These are phyloP conservation scores for Pemphigus obesinymphae DNA, from an alignment of 1,140 invertebrate genomes.

Conservation along the genomic window DNA sequence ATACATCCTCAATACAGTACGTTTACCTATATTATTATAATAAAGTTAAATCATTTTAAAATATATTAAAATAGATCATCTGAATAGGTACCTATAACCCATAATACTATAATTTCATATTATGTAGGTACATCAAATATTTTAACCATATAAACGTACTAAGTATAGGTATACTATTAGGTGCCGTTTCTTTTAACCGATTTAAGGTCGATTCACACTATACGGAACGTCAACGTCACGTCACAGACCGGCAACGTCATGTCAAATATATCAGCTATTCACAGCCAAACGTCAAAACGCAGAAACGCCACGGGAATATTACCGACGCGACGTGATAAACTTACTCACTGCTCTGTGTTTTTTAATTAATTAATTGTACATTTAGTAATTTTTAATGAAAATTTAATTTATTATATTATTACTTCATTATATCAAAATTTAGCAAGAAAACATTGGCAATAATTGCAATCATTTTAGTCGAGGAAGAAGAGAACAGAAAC, in stretches of 20 bases:
- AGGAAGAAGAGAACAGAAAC: neutral
- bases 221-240: neutral
- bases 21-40: too few species aligned
- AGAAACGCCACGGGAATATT: neutral
- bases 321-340: too few species aligned
- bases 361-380: neutral
- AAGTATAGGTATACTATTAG: too few species aligned
- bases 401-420: neutral
- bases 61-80: too few species aligned
- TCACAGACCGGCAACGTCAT: neutral
- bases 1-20: too few species aligned
- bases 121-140: too few species aligned
- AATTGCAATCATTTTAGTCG: neutral
- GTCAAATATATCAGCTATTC: neutral
- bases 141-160: too few species aligned
- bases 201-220: neutral
- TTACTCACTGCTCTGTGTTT: neutral
- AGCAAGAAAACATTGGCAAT: neutral
- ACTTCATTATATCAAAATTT: neutral
- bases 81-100: too few species aligned
- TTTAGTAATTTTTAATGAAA: neutral
- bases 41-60: too few species aligned
- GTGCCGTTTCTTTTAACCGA: too few species aligned
- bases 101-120: too few species aligned
- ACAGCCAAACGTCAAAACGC: neutral